phyloP scores from a whole-genome alignment of 1,140 invertebrate genomes.

The Pomacea maculata region DNA sequence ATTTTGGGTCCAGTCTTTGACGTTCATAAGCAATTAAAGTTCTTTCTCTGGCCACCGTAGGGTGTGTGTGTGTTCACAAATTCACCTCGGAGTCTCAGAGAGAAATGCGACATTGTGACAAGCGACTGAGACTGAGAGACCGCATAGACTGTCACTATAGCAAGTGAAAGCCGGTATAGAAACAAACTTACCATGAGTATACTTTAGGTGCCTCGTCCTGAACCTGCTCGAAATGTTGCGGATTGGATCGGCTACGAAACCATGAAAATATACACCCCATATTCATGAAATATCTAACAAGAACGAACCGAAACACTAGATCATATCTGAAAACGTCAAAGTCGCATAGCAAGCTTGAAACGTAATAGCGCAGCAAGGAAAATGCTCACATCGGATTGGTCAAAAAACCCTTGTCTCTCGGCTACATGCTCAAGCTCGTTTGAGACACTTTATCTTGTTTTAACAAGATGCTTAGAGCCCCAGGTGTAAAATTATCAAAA shows the following conservation, averaged over 20 bases:
- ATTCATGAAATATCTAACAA: constrained; percentile 14
- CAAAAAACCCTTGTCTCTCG: constrained; percentile 5
- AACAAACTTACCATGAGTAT: constrained; percentile 31
- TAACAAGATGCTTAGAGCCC: too few relatives aligned
- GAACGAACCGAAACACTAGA: neutral
- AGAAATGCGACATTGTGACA: neutral
- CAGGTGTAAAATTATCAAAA: too few relatives aligned
- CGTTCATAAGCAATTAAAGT: too few relatives aligned
- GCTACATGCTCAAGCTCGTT: constrained; percentile 7
- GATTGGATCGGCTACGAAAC: constrained; percentile 19
- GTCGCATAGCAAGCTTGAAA: constrained; percentile 1
- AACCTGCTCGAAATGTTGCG: constrained; percentile 27
- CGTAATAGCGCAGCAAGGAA: constrained; percentile 10
- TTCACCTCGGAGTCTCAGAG: neutral
- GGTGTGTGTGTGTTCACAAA: constrained; percentile 7
- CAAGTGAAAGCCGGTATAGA: neutral
- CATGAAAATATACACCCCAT: constrained; percentile 38
- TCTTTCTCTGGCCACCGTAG: neutral
- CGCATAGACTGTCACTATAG: too few relatives aligned
- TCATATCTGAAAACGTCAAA: constrained; percentile 16
- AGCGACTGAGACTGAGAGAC: neutral
- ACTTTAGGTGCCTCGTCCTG: constrained; percentile 33
- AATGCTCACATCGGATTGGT: constrained; percentile 23
- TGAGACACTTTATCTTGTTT: too few relatives aligned
- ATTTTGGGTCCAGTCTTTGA: too few relatives aligned